Evolutionary conservation across 2,888 invertebrate genomes (phyloP).

Genomic region (Acleris cristana): DNA sequence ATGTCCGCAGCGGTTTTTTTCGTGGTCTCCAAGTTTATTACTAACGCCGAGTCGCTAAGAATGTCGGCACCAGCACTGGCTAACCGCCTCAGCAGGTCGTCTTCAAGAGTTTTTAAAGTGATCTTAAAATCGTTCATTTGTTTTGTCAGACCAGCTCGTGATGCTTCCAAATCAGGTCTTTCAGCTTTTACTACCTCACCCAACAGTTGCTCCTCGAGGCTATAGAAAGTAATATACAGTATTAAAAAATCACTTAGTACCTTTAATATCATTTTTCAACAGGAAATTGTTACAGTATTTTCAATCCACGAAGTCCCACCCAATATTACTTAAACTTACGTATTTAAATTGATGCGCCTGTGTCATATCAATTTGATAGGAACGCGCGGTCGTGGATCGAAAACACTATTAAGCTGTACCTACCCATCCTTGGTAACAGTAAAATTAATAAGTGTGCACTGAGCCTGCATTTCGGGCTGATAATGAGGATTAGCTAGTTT

Average conservation of each 20-base stretch:
- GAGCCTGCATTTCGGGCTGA: slow-evolving; percentile 98
- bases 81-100: slow-evolving; percentile 92
- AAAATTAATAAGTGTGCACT: slow-evolving; percentile 97
- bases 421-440: slow-evolving; percentile 95
- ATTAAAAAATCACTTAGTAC: too few species aligned
- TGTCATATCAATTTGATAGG: neutral
- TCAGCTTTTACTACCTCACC: slow-evolving; percentile 97
- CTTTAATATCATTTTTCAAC: too few species aligned
- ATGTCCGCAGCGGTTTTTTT: slow-evolving; percentile 97
- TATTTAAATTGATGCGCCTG: too few species aligned
- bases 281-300: too few species aligned
- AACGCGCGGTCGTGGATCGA: neutral
- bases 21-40: slow-evolving; percentile 96
- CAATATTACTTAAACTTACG: too few species aligned
- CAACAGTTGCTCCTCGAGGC: slow-evolving; percentile 95
- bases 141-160: slow-evolving; percentile 92
- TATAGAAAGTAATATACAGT: slow-evolving; percentile 41
- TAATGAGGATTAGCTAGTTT: slow-evolving; percentile 98
- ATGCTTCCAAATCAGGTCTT: slow-evolving; percentile 93
- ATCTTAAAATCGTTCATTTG: slow-evolving; percentile 98
- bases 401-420: slow-evolving; percentile 36
- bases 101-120: slow-evolving; percentile 94
- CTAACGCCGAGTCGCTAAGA: slow-evolving; percentile 94
- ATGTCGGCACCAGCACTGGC: slow-evolving; percentile 97
- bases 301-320: too few species aligned